A percentile compares a stretch with the other conserved stretches of the same genome.
These are phyloP conservation scores for Folsomia manolachei DNA, from an alignment of 2,888 invertebrate species.

Conservation along the genomic window DNA sequence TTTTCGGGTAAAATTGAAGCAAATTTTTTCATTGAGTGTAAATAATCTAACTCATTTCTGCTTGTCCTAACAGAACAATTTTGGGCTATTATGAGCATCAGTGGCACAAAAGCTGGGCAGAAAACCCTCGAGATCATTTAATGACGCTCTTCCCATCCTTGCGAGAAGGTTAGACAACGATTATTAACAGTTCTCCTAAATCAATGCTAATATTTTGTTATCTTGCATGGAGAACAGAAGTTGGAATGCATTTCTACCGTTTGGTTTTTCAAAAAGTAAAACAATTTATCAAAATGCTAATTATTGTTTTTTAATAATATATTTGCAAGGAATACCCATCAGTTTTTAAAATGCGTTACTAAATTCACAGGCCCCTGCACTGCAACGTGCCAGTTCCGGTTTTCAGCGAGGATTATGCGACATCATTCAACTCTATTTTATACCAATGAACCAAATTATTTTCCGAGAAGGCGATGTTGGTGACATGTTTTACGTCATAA, in stretches of 20 bases:
- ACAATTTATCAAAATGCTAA: too few relatives aligned
- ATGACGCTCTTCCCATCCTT: not conserved
- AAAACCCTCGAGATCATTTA: not conserved
- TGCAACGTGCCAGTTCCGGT: not conserved
- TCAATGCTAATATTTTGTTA: too few relatives aligned
- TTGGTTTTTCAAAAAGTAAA: not conserved
- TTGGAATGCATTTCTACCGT: not conserved
- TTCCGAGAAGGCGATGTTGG: not conserved
- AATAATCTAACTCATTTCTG: too few relatives aligned
- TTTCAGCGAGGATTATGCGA: not conserved
- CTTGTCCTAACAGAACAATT: not conserved
- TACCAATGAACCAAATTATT: conserved; percentile 1
- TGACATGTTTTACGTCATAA: not conserved
- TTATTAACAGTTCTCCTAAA: too few relatives aligned
- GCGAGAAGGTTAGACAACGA: too few relatives aligned
- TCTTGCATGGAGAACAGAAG: too few relatives aligned
- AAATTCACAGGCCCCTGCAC: not conserved
- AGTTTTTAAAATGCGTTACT: too few relatives aligned
- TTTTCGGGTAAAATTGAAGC: too few relatives aligned
- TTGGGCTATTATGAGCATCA: conserved; percentile 1
- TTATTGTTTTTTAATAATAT: too few relatives aligned
- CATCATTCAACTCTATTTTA: not conserved
- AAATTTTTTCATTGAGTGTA: too few relatives aligned
- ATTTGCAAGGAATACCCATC: too few relatives aligned
- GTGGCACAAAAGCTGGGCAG: not conserved